Conservation (phyloP, 1,140 invertebrate species). For the Ridgeia piscesae region DNA sequence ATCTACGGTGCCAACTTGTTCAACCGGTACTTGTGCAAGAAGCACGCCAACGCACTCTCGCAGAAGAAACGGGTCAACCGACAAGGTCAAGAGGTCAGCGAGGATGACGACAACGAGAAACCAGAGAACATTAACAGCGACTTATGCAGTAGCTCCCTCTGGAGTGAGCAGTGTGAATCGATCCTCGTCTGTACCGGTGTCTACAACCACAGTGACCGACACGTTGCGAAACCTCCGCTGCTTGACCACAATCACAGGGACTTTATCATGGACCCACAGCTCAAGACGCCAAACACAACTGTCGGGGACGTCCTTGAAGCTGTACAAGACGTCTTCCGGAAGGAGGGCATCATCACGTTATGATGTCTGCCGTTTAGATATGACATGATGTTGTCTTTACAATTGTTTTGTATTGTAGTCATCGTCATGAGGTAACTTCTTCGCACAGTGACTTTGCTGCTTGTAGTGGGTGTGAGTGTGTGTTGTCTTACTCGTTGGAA, state of each 20-base stretch:
- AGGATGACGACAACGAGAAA: not conserved
- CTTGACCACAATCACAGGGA: conserved; percentile 55
- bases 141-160: conserved; percentile 15
- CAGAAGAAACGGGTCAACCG: conserved; percentile 16
- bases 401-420: not conserved
- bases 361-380: not conserved
- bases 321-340: conserved; percentile 61
- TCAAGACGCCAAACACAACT: conserved; percentile 60
- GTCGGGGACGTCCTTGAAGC: conserved; percentile 63
- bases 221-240: conserved; percentile 37
- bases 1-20: conserved; percentile 75
- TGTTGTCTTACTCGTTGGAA: too few species aligned
- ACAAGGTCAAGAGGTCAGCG: conserved; percentile 9
- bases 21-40: conserved; percentile 64
- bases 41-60: conserved; percentile 24
- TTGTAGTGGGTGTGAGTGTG: not conserved
- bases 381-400: not conserved
- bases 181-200: conserved; percentile 58
- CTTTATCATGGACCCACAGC: conserved; percentile 60
- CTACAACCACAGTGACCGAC: conserved; percentile 44
- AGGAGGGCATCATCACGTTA: conserved; percentile 53
- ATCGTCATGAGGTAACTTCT: not conserved
- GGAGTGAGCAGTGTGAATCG: conserved; percentile 46
- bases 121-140: not conserved
- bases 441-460: not conserved